A percentile compares a stretch with the other conserved stretches of the same genome.
phyloP scores from a whole-genome alignment of 2,113 vertebrate species.

The Malurus melanocephalus region DNA sequence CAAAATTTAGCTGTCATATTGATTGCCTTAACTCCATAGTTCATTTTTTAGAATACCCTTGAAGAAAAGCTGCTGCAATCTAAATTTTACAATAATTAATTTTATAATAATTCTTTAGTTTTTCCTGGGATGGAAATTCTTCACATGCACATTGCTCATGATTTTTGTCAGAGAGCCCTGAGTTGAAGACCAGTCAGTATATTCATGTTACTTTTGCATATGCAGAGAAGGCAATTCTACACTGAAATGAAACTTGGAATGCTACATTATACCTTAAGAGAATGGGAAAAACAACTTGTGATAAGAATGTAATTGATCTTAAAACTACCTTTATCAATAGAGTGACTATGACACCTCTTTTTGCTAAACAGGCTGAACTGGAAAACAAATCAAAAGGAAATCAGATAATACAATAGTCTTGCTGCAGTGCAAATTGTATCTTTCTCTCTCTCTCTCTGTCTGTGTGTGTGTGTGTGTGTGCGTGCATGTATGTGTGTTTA shows the following conservation, averaged over 20 bases:
- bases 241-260: background rate
- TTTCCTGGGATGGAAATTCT: background rate
- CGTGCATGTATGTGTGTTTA: fast-evolving
- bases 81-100: background rate
- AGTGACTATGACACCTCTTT: background rate
- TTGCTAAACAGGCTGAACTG: background rate
- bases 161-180: background rate
- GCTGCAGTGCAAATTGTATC: background rate
- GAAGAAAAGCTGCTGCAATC: background rate
- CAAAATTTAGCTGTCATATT: background rate
- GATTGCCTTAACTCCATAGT: background rate
- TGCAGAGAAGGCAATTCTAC: background rate
- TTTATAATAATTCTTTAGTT: background rate
- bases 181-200: background rate
- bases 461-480: fast-evolving
- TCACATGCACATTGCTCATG: background rate
- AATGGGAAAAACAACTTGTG: background rate
- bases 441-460: background rate
- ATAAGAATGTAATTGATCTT: background rate
- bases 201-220: background rate
- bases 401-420: background rate
- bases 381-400: background rate
- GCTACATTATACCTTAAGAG: background rate
- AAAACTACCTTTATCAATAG: background rate
- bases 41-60: background rate